Evolutionary conservation across 2,888 invertebrate genomes (phyloP).

Genomic region (Drosophila subsilvestris): DNA sequence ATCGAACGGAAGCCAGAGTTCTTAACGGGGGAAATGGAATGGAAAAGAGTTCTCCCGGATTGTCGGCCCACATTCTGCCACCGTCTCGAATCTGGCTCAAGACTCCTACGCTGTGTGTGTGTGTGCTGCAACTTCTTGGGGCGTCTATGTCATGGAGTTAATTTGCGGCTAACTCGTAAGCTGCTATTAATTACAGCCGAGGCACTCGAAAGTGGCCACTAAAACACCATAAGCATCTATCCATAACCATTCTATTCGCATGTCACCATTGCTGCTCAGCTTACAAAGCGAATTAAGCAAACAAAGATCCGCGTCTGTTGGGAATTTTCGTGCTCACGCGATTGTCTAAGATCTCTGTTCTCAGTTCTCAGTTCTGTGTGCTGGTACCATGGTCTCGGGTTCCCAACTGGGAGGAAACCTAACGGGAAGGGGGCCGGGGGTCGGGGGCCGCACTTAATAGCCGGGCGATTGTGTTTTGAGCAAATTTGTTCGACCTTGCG

Average conservation of each 20-base stretch:
- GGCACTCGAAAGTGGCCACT: conserved; percentile 43
- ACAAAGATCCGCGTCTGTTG: conserved; percentile 35
- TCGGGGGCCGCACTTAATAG: conserved; percentile 20
- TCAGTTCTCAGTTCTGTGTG: conserved; percentile 11
- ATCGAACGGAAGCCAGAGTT: conserved; percentile 53
- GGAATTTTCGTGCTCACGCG: conserved; percentile 34
- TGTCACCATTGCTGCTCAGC: conserved; percentile 19
- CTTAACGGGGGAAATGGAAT: conserved; percentile 18
- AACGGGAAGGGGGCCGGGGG: background rate
- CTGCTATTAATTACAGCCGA: conserved; percentile 68
- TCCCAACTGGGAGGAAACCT: conserved; percentile 38
- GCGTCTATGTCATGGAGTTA: conserved; percentile 62
- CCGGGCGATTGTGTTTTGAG: conserved; percentile 22
- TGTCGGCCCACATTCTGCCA: conserved; percentile 27
- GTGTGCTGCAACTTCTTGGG: conserved; percentile 40
- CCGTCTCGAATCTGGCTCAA: conserved; percentile 17
- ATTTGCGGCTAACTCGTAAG: conserved; percentile 65
- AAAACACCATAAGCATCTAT: conserved; percentile 29
- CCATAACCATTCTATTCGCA: conserved; percentile 59
- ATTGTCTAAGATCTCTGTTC: conserved; percentile 21
- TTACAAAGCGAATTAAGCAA: conserved; percentile 40
- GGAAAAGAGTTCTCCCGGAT: conserved; percentile 33
- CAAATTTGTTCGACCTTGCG: conserved; percentile 41
- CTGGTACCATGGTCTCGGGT: conserved; percentile 10
- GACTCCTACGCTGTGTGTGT: conserved; percentile 29